A percentile compares a stretch with the other conserved stretches of the same genome.
phyloP scores from a whole-genome alignment of 1,140 invertebrate genomes.

The Pomacea maculata region DNA sequence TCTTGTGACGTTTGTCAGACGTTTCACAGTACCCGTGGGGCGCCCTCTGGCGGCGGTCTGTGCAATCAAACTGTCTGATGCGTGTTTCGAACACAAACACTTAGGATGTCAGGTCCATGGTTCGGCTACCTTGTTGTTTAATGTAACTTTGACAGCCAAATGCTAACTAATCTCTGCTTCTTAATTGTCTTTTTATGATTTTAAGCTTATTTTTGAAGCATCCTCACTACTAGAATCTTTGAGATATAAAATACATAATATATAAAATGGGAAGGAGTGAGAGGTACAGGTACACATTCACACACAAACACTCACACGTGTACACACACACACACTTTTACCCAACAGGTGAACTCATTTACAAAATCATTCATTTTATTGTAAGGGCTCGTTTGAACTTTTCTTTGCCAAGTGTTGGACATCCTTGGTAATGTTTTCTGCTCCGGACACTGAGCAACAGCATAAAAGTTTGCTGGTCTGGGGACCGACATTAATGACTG shows the following conservation, averaged over 20 bases:
- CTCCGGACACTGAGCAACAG: not conserved
- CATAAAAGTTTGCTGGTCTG: not conserved
- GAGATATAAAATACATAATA: too few relatives aligned
- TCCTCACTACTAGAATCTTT: too few relatives aligned
- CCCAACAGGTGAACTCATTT: not conserved
- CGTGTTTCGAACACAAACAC: too few relatives aligned
- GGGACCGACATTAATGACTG: not conserved
- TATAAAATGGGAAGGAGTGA: not conserved
- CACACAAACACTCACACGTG: not conserved
- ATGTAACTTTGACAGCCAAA: too few relatives aligned
- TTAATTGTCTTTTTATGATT: not conserved
- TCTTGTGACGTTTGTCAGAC: too few relatives aligned
- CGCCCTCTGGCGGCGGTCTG: too few relatives aligned
- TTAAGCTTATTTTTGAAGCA: not conserved
- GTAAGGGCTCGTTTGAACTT: too few relatives aligned
- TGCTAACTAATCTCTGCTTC: too few relatives aligned
- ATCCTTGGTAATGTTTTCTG: not conserved
- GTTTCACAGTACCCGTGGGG: too few relatives aligned
- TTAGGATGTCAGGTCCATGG: too few relatives aligned
- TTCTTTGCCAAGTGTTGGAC: not conserved
- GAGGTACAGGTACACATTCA: not conserved
- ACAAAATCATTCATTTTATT: not conserved
- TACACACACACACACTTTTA: constrained; percentile 4
- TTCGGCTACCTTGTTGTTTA: too few relatives aligned
- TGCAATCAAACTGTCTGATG: too few relatives aligned